These are phyloP conservation scores for Keiferia lycopersicella DNA, from an alignment of 2,888 invertebrate genomes.

Conservation along the genomic window DNA sequence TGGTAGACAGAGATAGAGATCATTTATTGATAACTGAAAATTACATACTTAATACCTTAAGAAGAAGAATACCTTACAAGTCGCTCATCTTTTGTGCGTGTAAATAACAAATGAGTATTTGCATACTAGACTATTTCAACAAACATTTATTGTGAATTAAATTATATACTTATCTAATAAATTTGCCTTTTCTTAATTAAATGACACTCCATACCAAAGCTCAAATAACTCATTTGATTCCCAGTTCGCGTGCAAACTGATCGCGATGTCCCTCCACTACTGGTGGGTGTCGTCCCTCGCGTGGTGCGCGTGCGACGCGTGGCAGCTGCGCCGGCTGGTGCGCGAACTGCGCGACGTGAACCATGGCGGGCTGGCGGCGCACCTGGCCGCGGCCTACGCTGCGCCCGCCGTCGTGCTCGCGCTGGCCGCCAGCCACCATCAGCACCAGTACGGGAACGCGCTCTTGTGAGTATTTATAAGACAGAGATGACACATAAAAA, in stretches of 20 bases:
- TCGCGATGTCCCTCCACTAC: constrained; percentile 95
- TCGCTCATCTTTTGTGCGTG: too few relatives aligned
- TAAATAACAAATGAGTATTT: too few relatives aligned
- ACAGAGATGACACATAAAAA: too few relatives aligned
- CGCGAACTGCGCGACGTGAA: constrained; percentile 98
- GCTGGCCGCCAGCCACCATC: constrained; percentile 94
- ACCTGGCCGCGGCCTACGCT: constrained; percentile 95
- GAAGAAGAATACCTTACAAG: too few relatives aligned
- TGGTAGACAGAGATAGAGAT: too few relatives aligned
- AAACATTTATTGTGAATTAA: too few relatives aligned
- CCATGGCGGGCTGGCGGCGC: constrained; percentile 96
- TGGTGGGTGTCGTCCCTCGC: constrained; percentile 94
- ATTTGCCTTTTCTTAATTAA: too few relatives aligned
- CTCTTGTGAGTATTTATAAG: constrained; percentile 87
- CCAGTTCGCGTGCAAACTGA: constrained; percentile 91
- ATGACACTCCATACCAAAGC: too few relatives aligned
- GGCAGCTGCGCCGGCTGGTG: constrained; percentile 95
- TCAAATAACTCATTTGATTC: not conserved
- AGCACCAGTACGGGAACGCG: constrained; percentile 96
- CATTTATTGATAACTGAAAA: too few relatives aligned
- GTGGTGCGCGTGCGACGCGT: constrained; percentile 95
- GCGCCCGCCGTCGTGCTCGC: constrained; percentile 95
- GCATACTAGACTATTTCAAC: too few relatives aligned
- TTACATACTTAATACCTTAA: too few relatives aligned
- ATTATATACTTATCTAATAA: too few relatives aligned